Base-by-base conservation (phyloP, 1,140 invertebrate genomes). In the Drosophila melanica region DNA sequence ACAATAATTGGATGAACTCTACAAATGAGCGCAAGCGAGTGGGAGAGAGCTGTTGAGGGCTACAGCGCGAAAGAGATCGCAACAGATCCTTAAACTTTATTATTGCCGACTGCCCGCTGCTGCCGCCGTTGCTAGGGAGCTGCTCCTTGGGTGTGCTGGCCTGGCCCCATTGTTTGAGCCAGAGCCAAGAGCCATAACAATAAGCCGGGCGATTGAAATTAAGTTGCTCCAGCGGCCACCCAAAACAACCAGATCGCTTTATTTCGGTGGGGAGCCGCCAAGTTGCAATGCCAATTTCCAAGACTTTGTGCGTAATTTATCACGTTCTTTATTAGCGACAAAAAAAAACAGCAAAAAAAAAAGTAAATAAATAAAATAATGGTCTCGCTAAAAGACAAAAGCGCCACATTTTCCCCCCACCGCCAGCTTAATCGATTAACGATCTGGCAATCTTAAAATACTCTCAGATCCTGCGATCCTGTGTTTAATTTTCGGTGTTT, bases 261-360 rank as follows among this genome's bases (percentile, higher is more conserved):
- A 63, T 53, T 45, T 63, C 20, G 10, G 33, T 9, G 3, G 14
- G 8, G 1, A 16, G 8, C 30, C 50, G n/a, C n/a, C 50, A 16
- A 35, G 10, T 44, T 27, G 37, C 66, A 67, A 67, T 65, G 23
- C 50, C 66, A 62, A 64, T 53, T 10, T 57, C 27, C 14, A 27
- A 30, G 65, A 59, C 37, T 51, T 53, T 67, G 45, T 68, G 41
- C 55, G 48, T 47, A 85, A 80, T 85, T 87, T 86, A 87, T 87
- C 82, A 87, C 79, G 84, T 82, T 86, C 82, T 86, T 86, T 87
- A 87, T 86, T 81, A 79, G 79, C 82, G 58, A 82, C 67, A 76
- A 70, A 58, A 35, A 33, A 33, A 33, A 33, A 62, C 11, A 33
- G 41, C 23, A 54, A 42, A 10, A 9, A 45, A 23, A 23, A n/a